Percentiles rank a stretch among this genome's conserved stretches.
Conservation (phyloP, 2,797 vertebrate genomes). For the Sebastes trivittatus region DNA sequence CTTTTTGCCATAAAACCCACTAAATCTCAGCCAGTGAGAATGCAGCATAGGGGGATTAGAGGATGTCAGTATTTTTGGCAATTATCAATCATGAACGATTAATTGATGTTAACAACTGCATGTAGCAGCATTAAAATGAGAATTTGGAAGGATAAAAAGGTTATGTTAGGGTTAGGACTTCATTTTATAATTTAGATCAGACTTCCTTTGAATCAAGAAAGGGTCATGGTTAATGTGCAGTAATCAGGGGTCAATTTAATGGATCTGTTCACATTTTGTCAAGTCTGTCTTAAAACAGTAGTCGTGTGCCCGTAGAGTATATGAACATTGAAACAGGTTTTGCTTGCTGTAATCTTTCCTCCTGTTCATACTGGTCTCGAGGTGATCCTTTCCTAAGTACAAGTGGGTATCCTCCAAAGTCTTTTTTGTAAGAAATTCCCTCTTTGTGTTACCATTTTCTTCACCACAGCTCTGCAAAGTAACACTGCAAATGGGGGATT, state of each 20-base stretch:
- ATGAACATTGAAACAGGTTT: background rate
- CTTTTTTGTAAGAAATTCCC: background rate
- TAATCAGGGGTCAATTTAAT: background rate
- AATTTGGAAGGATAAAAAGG: no score
- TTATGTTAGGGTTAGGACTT: background rate
- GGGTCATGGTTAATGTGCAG: background rate
- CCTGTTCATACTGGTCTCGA: background rate
- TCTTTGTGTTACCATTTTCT: background rate
- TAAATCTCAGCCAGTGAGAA: background rate
- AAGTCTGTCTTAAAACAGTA: background rate
- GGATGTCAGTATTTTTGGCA: background rate
- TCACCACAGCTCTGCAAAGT: background rate
- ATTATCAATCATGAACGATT: background rate
- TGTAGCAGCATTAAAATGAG: background rate
- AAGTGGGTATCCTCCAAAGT: background rate
- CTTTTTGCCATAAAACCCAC: constrained; percentile 7
- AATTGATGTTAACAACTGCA: background rate
- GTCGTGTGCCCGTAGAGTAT: background rate
- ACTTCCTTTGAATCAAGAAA: background rate
- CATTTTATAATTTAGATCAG: background rate
- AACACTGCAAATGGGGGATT: background rate
- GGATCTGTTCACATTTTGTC: background rate
- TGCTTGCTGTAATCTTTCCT: background rate
- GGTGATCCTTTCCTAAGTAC: background rate
- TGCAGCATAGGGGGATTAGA: background rate